Conservation (phyloP, 2,888 invertebrate genomes). For the Chrysolina oricalcia region DNA sequence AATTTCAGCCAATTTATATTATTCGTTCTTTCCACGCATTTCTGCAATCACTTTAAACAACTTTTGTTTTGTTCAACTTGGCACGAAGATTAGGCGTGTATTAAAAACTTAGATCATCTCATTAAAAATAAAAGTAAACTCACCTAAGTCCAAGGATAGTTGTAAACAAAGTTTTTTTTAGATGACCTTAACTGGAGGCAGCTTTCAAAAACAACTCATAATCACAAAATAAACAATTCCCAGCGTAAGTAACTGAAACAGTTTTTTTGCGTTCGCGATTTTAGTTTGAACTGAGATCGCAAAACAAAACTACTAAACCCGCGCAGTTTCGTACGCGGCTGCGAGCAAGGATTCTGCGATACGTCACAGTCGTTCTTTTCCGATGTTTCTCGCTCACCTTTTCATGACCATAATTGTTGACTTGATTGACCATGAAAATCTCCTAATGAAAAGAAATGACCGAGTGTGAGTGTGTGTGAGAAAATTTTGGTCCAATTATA, state of each 20-base stretch:
- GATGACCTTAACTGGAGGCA: slow-evolving; percentile 19
- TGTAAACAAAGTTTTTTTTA: slow-evolving; percentile 32
- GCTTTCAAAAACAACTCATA: background rate
- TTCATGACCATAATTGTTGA: slow-evolving; percentile 49
- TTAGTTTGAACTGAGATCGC: slow-evolving; percentile 44
- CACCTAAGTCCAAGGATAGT: slow-evolving; percentile 30
- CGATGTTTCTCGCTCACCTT: slow-evolving; percentile 45
- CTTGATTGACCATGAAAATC: slow-evolving; percentile 55
- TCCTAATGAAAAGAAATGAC: slow-evolving; percentile 44
- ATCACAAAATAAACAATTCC: slow-evolving; percentile 11
- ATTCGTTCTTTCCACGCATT: background rate
- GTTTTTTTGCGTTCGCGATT: slow-evolving; percentile 43
- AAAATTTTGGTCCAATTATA: background rate
- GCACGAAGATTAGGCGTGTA: slow-evolving; percentile 39
- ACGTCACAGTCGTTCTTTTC: slow-evolving; percentile 49
- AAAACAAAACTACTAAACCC: slow-evolving; percentile 49
- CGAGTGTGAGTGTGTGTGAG: slow-evolving; percentile 19
- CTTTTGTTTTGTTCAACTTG: slow-evolving; percentile 30
- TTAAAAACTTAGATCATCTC: slow-evolving; percentile 49
- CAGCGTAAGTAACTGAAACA: background rate
- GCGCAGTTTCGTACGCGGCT: slow-evolving; percentile 49
- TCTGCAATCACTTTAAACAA: background rate
- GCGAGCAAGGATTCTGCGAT: slow-evolving; percentile 39
- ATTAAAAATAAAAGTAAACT: slow-evolving; percentile 45
- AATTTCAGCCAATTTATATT: too few species aligned